These are phyloP conservation scores for Scaptomyza graminum DNA, from an alignment of 1,140 invertebrate species.

Conservation along the genomic window DNA sequence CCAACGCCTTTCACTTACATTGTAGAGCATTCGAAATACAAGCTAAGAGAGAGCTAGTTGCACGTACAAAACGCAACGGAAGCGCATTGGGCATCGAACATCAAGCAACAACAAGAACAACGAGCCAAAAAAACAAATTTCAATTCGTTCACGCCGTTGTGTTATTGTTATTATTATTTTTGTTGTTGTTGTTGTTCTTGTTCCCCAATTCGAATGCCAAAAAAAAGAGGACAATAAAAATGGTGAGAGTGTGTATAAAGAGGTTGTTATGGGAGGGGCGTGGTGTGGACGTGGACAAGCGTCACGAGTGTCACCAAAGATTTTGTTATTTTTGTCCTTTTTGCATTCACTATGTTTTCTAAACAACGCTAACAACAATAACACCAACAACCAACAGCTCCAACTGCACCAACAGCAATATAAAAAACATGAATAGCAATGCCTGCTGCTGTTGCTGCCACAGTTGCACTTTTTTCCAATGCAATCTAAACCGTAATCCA, in stretches of 20 bases:
- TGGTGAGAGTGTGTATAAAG: not conserved
- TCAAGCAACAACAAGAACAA: conserved; percentile 65
- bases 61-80: conserved; percentile 46
- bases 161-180: conserved; percentile 29
- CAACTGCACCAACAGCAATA: conserved; percentile 12
- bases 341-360: conserved; percentile 68
- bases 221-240: conserved; percentile 40
- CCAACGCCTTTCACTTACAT: not conserved
- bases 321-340: conserved; percentile 44
- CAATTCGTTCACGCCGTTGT: conserved; percentile 66
- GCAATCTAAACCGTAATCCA: conserved; percentile 81
- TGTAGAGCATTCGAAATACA: not conserved
- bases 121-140: conserved; percentile 71
- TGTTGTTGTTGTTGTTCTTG: conserved; percentile 37
- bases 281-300: conserved; percentile 39
- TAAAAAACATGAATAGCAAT: conserved; percentile 25
- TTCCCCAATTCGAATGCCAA: conserved; percentile 23
- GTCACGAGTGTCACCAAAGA: conserved; percentile 61
- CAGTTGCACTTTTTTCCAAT: conserved; percentile 63
- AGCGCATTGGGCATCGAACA: conserved; percentile 68
- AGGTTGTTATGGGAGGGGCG: not conserved
- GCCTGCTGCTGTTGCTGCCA: conserved; percentile 1
- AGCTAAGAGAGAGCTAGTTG: conserved; percentile 26
- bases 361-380: conserved; percentile 59
- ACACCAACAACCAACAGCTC: conserved; percentile 15